Base-by-base conservation (phyloP, 2,113 vertebrate genomes). In the Picathartes gymnocephalus region DNA sequence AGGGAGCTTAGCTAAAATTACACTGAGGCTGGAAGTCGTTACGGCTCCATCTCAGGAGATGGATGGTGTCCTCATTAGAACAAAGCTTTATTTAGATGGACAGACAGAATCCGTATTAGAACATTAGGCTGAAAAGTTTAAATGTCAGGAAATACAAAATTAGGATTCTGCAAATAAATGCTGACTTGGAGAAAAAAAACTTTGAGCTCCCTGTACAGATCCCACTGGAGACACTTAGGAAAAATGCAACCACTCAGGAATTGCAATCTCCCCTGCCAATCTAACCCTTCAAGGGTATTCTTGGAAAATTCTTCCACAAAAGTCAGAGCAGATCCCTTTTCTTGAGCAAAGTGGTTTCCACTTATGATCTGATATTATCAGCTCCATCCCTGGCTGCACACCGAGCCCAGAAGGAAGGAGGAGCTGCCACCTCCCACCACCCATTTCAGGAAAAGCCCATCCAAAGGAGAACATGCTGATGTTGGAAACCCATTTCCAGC, bases 41-140 rank as follows among this genome's bases (percentile, higher is more conserved):
- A 83, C 0, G 0, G 64, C 79, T 94, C 94, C 90, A 73, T 96
- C 93, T 81, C 40, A 2, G 65, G 82, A 96, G 95, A 95, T 86
- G 88, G 96, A 96, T 96, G 81, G 86, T 79, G 72, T 61, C 85
- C 95, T 97, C 90, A 93, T 94, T 96, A 96, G 93, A 93, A 92
- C 1, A 2, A 95, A 90, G 88, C 91, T 97, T 93, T 94, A 88
- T 95, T 86, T 96, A 97, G 93, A 94, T 0, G 4, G 96, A 91
- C 40, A 5, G 94, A 96, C 82, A 91, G 90, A 94, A 81, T 81
- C 88, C 90, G 88, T 93, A 93, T 93, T 95, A 92, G 95, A 97
- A 84, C 48, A 92, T 94, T 86, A 95, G 90, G 65, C 86, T 96
- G 92, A 95, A 81, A 93, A 60, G 77, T 94, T 95, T 96, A 92